These are phyloP conservation scores for Silurus aristotelis DNA, from an alignment of 2,797 vertebrate species.

Conservation along the genomic window DNA sequence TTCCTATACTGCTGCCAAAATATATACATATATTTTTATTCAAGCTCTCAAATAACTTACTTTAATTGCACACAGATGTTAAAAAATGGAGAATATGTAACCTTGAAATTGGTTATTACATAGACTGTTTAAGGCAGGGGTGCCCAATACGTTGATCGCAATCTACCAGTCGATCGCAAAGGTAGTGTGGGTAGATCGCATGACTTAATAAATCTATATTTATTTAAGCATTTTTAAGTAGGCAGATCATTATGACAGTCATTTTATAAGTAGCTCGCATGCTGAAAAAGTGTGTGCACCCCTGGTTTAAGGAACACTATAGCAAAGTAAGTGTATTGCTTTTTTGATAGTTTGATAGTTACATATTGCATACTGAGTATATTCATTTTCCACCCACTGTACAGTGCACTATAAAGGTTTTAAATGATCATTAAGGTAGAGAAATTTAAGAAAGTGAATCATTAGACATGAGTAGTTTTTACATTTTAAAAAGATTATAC, in stretches of 20 bases:
- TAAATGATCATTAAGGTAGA: too few species aligned
- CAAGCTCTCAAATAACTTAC: not conserved
- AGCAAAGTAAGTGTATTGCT: not conserved
- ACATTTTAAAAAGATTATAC: not conserved
- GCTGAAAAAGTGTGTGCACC: too few species aligned
- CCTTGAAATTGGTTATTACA: not conserved
- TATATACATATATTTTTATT: not conserved
- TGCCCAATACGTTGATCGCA: too few species aligned
- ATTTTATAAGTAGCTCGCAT: too few species aligned
- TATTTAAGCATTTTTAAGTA: too few species aligned
- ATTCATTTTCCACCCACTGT: not conserved
- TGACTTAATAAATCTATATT: too few species aligned
- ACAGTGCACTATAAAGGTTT: not conserved
- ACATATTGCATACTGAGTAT: not conserved
- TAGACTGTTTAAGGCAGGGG: not conserved
- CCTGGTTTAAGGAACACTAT: not conserved
- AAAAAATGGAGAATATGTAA: not conserved
- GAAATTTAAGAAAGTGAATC: too few species aligned
- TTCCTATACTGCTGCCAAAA: not conserved
- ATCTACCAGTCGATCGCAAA: too few species aligned
- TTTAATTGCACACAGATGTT: not conserved
- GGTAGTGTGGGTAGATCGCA: too few species aligned
- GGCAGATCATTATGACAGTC: too few species aligned
- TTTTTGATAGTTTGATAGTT: not conserved
- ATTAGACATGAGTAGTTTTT: not conserved